phyloP scores from a whole-genome alignment of 2,888 invertebrate genomes.

The Himalopsyche anomala region DNA sequence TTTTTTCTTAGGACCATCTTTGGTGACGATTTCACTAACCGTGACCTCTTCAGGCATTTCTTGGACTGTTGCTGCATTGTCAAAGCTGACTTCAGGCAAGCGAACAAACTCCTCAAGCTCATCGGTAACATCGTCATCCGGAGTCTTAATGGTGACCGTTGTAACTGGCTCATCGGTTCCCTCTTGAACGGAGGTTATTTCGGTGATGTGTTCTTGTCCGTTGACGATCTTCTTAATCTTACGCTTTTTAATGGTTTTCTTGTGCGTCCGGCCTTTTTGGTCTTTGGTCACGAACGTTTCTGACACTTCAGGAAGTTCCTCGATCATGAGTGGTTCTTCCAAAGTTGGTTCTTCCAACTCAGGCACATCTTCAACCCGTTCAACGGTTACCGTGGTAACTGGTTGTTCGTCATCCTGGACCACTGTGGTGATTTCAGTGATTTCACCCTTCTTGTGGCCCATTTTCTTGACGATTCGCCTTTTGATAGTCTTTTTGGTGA shows the following conservation, averaged over 20 bases:
- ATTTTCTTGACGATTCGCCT: conserved; percentile 70
- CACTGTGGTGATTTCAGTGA: conserved; percentile 73
- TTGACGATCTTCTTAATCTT: conserved; percentile 37
- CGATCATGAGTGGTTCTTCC: conserved; percentile 69
- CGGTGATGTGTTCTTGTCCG: not conserved
- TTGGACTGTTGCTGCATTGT: conserved; percentile 52
- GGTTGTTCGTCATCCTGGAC: conserved; percentile 71
- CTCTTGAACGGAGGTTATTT: too few relatives aligned
- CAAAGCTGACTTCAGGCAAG: conserved; percentile 68
- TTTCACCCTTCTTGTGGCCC: conserved; percentile 72
- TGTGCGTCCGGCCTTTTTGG: too few relatives aligned
- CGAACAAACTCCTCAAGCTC: conserved; percentile 69
- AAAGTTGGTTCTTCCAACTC: conserved; percentile 65
- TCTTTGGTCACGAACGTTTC: too few relatives aligned
- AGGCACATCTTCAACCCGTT: conserved; percentile 33
- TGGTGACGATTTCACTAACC: conserved; percentile 65
- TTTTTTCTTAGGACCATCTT: conserved; percentile 68
- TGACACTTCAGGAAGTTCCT: conserved; percentile 63
- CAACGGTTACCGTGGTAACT: conserved; percentile 61
- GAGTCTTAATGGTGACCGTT: too few relatives aligned
- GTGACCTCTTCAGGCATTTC: conserved; percentile 65
- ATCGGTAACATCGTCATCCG: conserved; percentile 66
- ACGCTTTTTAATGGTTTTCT: conserved; percentile 62
- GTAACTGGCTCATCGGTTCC: too few relatives aligned
- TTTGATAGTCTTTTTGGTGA: conserved; percentile 67